A percentile compares a stretch with the other conserved stretches of the same genome.
These are phyloP conservation scores for Fopius arisanus DNA, from an alignment of 1,140 invertebrate genomes.

Conservation along the genomic window DNA sequence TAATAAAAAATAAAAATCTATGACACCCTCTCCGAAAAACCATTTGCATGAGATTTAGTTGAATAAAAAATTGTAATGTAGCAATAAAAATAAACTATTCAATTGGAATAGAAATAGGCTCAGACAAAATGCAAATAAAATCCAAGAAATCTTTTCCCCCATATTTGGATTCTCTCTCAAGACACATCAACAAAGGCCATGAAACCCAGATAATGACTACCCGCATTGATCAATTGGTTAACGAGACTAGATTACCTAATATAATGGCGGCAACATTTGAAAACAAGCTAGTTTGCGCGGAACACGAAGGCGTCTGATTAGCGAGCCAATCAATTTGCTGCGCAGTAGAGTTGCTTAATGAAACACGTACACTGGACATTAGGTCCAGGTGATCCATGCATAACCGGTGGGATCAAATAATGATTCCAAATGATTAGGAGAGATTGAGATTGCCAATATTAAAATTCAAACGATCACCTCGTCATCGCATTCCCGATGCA, in stretches of 20 bases:
- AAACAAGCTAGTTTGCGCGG: not conserved
- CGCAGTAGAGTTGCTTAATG: conserved; percentile 31
- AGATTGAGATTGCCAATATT: conserved; percentile 4
- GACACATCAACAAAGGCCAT: not conserved
- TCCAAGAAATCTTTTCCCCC: too few relatives aligned
- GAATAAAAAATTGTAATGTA: too few relatives aligned
- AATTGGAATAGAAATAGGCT: too few relatives aligned
- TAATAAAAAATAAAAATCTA: too few relatives aligned
- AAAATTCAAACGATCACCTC: conserved; percentile 41
- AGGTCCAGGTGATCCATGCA: conserved; percentile 3
- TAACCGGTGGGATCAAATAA: not conserved
- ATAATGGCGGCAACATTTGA: not conserved
- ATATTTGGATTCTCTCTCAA: not conserved
- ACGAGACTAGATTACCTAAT: not conserved
- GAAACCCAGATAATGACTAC: not conserved
- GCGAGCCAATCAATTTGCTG: conserved; percentile 36
- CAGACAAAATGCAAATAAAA: too few relatives aligned
- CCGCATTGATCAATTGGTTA: not conserved
- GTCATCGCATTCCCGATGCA: conserved; percentile 24
- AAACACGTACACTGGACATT: conserved; percentile 26
- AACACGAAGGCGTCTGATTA: conserved; percentile 26
- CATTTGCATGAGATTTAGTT: too few relatives aligned
- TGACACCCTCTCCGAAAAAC: too few relatives aligned
- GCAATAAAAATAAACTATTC: too few relatives aligned
- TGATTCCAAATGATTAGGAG: too few relatives aligned